Evolutionary conservation across 1,140 invertebrate genomes (phyloP), one percentile per base, ranked within the genome.

Genomic region (Coenobita brevimanus): DNA sequence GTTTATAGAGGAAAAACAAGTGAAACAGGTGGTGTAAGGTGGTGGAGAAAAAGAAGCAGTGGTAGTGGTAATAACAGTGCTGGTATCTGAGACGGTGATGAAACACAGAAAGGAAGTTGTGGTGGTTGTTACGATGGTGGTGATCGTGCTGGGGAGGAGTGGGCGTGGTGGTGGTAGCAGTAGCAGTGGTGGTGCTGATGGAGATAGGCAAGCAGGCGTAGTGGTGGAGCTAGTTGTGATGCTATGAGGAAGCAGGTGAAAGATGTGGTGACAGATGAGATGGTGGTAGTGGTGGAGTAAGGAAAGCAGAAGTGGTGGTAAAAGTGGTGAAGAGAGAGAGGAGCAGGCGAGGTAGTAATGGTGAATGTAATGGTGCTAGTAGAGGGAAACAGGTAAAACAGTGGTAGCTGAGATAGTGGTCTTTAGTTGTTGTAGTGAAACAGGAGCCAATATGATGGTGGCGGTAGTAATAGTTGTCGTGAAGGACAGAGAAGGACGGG

Each of bases 221-320:
- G 78, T 81, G 54, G 78, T 81, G n/a, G 57, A 38, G 33, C 30
- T 41, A 36, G 78, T 41, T 36, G 78, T 41, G 78, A 36, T 41
- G 54, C 8, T 57, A 33, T 36, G 36, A 36, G 82, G 64, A 87
- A 75, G 76, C 6, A 0, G 15, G 33, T 21, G 24, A 21, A 15
- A 41, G 78, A 62, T 33, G 78, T 81, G n/a, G 57, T 64, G 33
- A 33, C 24, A 36, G 78, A n/a, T 36, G 78, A 21, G 78, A 36
- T 41, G 57, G 54, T n/a, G n/a, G n/a, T n/a, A n/a, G n/a, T n/a
- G n/a, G n/a, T n/a, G n/a, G n/a, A n/a, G n/a, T n/a, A n/a, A n/a
- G n/a, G n/a, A n/a, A 0, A 27, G 33, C 21, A 41, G 33, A 15
- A 41, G 78, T 81, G 54, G 78, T 81, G n/a, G 57, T 64, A n/a